Percentiles rank a stretch among this genome's conserved stretches.
phyloP scores from a whole-genome alignment of 2,113 vertebrate genomes.

The Myrmecobius fasciatus region DNA sequence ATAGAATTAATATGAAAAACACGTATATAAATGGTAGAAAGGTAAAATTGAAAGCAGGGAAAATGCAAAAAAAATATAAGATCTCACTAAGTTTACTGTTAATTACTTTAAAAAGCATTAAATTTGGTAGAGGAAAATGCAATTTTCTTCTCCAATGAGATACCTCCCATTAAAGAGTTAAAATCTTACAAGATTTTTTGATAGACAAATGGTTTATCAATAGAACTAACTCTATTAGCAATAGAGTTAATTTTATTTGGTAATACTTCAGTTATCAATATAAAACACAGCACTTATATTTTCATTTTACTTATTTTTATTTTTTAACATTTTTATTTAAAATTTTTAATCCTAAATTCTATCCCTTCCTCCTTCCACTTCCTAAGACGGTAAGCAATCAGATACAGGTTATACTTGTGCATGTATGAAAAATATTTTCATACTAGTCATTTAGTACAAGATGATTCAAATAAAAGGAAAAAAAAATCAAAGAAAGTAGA shows the following conservation, averaged over 20 bases:
- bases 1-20: not conserved
- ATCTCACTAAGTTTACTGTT: not conserved
- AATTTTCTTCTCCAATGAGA: not conserved
- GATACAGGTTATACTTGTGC: too few relatives aligned
- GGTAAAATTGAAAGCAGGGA: not conserved
- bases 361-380: too few relatives aligned
- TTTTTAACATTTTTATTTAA: too few relatives aligned
- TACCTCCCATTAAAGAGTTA: not conserved
- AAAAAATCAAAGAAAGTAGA: too few relatives aligned
- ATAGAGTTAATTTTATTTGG: not conserved
- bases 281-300: not conserved
- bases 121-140: not conserved
- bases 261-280: not conserved
- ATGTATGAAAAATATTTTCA: too few relatives aligned
- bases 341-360: too few relatives aligned
- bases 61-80: not conserved
- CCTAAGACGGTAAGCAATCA: too few relatives aligned
- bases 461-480: too few relatives aligned
- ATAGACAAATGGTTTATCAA: not conserved
- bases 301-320: too few relatives aligned
- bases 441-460: too few relatives aligned
- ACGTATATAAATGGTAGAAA: not conserved
- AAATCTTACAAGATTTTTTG: not conserved
- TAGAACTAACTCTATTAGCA: not conserved
- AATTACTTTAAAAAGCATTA: not conserved